A percentile compares a stretch with the other conserved stretches of the same genome.
phyloP scores from a whole-genome alignment of 2,797 vertebrate species.

The Sebastes kiyomatsui region DNA sequence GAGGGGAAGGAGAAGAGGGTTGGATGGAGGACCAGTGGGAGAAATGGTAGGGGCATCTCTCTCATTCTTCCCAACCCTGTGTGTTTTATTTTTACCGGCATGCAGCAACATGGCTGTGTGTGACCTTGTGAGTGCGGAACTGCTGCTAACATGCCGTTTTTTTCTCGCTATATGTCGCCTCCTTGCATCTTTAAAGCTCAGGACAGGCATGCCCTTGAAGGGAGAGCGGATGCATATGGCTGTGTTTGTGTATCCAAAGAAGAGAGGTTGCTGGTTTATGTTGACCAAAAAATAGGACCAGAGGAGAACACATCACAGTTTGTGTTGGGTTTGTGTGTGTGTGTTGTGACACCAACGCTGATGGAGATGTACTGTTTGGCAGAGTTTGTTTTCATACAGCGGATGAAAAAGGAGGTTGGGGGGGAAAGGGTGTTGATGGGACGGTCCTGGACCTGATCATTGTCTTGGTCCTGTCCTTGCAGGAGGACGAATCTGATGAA shows the following conservation, averaged over 20 bases:
- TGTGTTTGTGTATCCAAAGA: conserved; percentile 28
- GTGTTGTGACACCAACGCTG: background rate
- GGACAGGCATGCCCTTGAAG: conserved; percentile 74
- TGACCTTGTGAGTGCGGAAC: conserved; percentile 66
- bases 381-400: conserved; percentile 51
- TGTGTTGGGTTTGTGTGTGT: background rate
- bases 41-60: conserved; percentile 90
- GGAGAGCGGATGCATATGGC: conserved; percentile 39
- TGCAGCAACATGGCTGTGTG: conserved; percentile 53
- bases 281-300: conserved; percentile 39
- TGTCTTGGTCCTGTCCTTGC: conserved; percentile 59
- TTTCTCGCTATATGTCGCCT: conserved; percentile 19
- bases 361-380: background rate
- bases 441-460: conserved; percentile 33
- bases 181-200: conserved; percentile 32
- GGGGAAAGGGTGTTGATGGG: background rate
- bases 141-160: conserved; percentile 37
- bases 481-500: conserved; percentile 50
- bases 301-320: conserved; percentile 4
- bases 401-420: background rate
- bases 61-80: background rate
- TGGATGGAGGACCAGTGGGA: conserved; percentile 99
- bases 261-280: conserved; percentile 12
- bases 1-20: conserved; percentile 90
- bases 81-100: conserved; percentile 1